Evolutionary conservation across 2,888 invertebrate genomes (phyloP).

Genomic region (Xestoiulus laeticollis): DNA sequence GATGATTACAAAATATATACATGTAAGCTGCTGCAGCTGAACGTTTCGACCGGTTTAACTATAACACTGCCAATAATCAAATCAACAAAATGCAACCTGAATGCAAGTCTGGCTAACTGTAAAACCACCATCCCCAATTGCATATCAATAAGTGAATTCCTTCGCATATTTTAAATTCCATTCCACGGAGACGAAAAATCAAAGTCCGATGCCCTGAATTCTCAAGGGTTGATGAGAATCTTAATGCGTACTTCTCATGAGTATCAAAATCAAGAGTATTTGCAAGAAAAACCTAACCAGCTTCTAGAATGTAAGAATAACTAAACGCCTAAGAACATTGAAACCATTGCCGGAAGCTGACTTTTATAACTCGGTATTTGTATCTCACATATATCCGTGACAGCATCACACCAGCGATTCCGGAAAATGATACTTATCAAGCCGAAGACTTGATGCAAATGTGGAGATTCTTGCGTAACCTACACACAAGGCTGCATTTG

Average conservation of each 20-base stretch:
- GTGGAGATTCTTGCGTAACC: not conserved
- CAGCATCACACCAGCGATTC: not conserved
- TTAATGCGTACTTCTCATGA: too few species aligned
- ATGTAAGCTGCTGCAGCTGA: too few species aligned
- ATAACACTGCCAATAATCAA: too few species aligned
- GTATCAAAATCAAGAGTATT: too few species aligned
- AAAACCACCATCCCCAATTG: too few species aligned
- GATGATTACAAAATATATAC: too few species aligned
- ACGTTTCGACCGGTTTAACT: too few species aligned
- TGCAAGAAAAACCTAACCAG: not conserved
- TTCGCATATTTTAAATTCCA: too few species aligned
- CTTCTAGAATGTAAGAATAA: not conserved
- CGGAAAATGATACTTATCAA: not conserved
- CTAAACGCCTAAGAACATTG: not conserved
- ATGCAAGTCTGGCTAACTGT: too few species aligned
- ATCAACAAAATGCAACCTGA: too few species aligned
- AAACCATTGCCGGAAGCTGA: not conserved
- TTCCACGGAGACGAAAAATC: too few species aligned
- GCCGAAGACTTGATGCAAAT: not conserved
- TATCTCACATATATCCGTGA: not conserved
- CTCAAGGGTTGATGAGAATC: not conserved
- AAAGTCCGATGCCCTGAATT: not conserved
- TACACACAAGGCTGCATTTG: not conserved
- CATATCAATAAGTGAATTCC: too few species aligned
- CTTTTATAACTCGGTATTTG: not conserved